Percentiles rank a stretch among this genome's conserved stretches.
These are phyloP conservation scores for Urocolius indicus DNA, from an alignment of 2,113 vertebrate genomes.

Conservation along the genomic window DNA sequence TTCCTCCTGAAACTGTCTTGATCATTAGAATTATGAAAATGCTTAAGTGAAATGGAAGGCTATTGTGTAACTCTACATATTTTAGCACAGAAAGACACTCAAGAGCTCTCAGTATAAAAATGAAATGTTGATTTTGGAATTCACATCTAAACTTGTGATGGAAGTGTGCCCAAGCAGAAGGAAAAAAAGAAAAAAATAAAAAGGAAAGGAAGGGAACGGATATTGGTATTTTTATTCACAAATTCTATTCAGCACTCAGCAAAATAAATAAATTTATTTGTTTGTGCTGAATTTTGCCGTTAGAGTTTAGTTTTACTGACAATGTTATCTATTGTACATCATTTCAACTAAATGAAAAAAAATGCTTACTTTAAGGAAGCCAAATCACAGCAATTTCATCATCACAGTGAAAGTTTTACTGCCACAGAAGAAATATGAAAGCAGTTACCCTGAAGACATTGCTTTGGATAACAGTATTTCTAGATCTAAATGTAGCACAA, in stretches of 20 bases:
- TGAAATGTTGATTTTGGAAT: background rate
- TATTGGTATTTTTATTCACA: background rate
- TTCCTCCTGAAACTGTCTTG: background rate
- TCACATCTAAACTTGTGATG: background rate
- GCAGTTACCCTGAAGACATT: background rate
- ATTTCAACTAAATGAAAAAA: background rate
- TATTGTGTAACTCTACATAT: background rate
- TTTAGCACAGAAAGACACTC: background rate
- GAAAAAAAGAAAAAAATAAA: too few species aligned
- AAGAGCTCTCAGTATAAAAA: background rate
- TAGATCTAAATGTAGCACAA: background rate
- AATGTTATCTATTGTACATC: background rate
- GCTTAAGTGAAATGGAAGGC: background rate
- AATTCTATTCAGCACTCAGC: background rate
- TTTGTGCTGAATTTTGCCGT: background rate
- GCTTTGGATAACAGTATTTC: conserved; percentile 4
- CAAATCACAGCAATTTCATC: conserved; percentile 1
- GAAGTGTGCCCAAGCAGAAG: background rate
- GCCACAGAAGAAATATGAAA: conserved; percentile 13
- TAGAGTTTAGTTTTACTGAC: background rate
- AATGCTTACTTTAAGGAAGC: background rate
- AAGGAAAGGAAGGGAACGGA: background rate
- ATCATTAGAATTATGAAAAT: background rate
- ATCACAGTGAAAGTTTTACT: background rate
- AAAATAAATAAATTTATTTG: background rate